Percentiles rank a stretch among this genome's conserved stretches.
Evolutionary conservation across 2,888 invertebrate species (phyloP).

Genomic region (Biston stratarius): DNA sequence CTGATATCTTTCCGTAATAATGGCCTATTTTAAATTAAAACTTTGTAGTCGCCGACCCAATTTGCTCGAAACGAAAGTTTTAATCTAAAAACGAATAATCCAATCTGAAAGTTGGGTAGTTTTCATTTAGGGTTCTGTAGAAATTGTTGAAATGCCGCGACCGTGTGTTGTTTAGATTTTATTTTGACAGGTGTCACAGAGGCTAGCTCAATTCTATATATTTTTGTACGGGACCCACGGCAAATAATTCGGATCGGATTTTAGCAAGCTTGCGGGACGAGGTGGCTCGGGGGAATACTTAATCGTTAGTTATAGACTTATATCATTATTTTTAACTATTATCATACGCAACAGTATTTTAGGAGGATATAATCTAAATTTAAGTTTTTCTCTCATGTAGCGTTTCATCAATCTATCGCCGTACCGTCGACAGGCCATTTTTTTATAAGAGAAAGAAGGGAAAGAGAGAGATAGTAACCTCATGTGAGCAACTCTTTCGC

Average conservation of each 20-base stretch:
- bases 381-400: conserved; percentile 70
- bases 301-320: conserved; percentile 77
- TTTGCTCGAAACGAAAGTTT: conserved; percentile 48
- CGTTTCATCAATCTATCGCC: conserved; percentile 55
- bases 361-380: conserved; percentile 79
- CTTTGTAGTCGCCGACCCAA: conserved; percentile 45
- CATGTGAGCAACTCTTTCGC: too few relatives aligned
- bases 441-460: conserved; percentile 9
- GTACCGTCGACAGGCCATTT: conserved; percentile 65
- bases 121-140: conserved; percentile 12
- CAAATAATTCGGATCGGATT: conserved; percentile 34
- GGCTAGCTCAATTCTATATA: conserved; percentile 35
- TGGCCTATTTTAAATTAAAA: conserved; percentile 54
- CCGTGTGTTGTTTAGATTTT: conserved; percentile 28
- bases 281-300: conserved; percentile 56
- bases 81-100: background rate
- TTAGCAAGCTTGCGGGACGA: conserved; percentile 53
- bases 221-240: conserved; percentile 51
- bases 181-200: conserved; percentile 37
- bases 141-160: conserved; percentile 1
- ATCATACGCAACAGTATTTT: conserved; percentile 85
- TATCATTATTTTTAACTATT: conserved; percentile 85
- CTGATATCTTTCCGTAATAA: conserved; percentile 39
- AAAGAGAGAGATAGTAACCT: background rate
- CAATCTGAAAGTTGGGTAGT: conserved; percentile 8